A percentile compares a stretch with the other conserved stretches of the same genome.
Evolutionary conservation across 2,113 vertebrate species (phyloP).

Genomic region (Dermatemys mawii): DNA sequence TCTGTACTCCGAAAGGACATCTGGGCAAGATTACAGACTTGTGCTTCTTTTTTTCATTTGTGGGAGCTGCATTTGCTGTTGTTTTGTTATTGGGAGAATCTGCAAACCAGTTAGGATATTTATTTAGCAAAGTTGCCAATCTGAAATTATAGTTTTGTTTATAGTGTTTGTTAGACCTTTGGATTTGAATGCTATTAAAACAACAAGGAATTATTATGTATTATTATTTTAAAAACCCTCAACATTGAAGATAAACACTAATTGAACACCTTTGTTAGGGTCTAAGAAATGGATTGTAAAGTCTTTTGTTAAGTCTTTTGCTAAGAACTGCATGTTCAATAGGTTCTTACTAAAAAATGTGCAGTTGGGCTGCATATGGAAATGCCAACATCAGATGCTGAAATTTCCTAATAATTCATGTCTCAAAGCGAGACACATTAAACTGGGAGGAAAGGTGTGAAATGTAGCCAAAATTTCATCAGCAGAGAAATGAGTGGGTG

Average conservation of each 20-base stretch:
- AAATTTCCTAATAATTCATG: neutral
- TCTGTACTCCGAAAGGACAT: neutral
- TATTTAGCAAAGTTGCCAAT: neutral
- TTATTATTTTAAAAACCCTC: constrained; percentile 3
- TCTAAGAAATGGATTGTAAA: neutral
- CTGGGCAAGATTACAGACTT: neutral
- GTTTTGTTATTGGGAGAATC: constrained; percentile 9
- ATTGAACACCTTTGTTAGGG: neutral
- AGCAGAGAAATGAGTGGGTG: too few species aligned
- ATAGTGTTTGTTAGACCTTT: neutral
- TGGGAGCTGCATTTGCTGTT: neutral
- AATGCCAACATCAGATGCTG: neutral
- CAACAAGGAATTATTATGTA: neutral
- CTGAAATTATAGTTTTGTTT: constrained; percentile 21
- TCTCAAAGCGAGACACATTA: neutral
- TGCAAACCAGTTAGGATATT: neutral
- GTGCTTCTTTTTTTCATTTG: neutral
- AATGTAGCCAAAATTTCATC: neutral
- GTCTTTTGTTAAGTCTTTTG: neutral
- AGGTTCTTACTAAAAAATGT: neutral
- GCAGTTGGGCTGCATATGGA: fast-evolving
- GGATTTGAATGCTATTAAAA: constrained; percentile 1
- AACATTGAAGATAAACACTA: neutral
- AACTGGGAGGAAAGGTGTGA: neutral
- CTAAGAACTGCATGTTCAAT: neutral